Conservation (phyloP, 1,140 invertebrate genomes). For the Drosophila mayri region DNA sequence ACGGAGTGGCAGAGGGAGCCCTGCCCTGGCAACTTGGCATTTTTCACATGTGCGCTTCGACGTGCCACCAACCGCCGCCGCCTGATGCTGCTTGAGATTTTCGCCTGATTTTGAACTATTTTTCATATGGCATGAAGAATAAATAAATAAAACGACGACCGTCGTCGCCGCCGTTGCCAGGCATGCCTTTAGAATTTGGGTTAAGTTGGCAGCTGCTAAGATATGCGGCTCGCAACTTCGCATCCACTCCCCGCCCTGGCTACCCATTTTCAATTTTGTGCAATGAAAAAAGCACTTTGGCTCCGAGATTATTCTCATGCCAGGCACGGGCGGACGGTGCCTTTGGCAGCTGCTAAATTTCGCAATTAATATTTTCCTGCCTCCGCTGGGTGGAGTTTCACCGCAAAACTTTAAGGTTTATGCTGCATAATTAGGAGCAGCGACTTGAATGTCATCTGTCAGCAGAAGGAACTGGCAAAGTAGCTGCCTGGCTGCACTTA, state of each 20-base stretch:
- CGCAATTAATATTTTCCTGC: slow-evolving; percentile 67
- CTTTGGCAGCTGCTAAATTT: slow-evolving; percentile 64
- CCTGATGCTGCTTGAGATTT: slow-evolving; percentile 50
- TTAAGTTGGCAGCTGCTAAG: slow-evolving; percentile 64
- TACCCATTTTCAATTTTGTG: slow-evolving; percentile 52
- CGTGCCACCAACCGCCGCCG: slow-evolving; percentile 52
- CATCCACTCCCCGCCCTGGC: not conserved
- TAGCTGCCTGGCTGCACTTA: slow-evolving; percentile 38
- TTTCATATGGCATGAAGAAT: slow-evolving; percentile 73
- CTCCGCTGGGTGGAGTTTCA: slow-evolving; percentile 15
- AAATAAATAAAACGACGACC: slow-evolving; percentile 66
- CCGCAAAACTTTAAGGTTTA: slow-evolving; percentile 47
- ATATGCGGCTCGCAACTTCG: slow-evolving; percentile 56
- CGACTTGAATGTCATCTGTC: slow-evolving; percentile 56
- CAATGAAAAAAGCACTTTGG: slow-evolving; percentile 47
- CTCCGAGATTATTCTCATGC: slow-evolving; percentile 39
- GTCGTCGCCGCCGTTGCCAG: slow-evolving; percentile 14
- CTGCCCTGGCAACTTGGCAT: slow-evolving; percentile 57
- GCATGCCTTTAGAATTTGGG: slow-evolving; percentile 50
- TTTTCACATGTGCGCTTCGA: slow-evolving; percentile 66
- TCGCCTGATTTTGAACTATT: slow-evolving; percentile 77
- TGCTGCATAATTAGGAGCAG: slow-evolving; percentile 65
- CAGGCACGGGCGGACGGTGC: slow-evolving; percentile 26
- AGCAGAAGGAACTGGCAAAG: slow-evolving; percentile 28
- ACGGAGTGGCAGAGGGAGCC: slow-evolving; percentile 31